These are phyloP conservation scores for Sorex maritimensis DNA, from an alignment of 2,797 vertebrate genomes.

Conservation along the genomic window DNA sequence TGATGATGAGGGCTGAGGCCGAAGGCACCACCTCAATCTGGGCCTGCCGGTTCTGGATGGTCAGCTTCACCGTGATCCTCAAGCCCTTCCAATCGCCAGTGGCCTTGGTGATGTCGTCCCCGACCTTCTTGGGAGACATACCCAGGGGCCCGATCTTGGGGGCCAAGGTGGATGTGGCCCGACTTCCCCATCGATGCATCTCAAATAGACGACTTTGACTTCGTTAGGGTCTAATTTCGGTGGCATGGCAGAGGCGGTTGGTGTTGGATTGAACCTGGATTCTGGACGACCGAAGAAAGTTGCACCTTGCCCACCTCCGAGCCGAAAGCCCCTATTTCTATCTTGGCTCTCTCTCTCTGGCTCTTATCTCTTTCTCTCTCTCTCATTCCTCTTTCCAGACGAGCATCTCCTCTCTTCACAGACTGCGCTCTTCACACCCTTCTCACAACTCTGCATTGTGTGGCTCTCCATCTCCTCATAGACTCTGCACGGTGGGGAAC, in stretches of 20 bases:
- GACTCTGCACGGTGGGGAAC: no score
- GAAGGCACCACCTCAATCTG: conserved; percentile 98
- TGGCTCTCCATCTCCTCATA: no score
- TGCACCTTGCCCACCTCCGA: conserved; percentile 92
- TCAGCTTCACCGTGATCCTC: conserved; percentile 97
- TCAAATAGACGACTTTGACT: conserved; percentile 96
- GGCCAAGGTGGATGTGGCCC: conserved; percentile 97
- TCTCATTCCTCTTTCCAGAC: no score
- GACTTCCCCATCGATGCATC: conserved; percentile 98
- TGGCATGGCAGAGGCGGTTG: conserved; percentile 94
- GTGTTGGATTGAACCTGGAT: conserved; percentile 97
- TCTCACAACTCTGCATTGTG: no score
- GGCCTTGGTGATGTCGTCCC: conserved; percentile 99
- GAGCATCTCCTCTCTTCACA: no score
- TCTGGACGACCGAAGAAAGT: conserved; percentile 94
- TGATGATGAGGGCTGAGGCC: conserved; percentile 98
- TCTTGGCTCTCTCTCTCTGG: no score
- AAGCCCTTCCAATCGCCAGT: conserved; percentile 99
- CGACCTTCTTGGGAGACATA: conserved; percentile 99
- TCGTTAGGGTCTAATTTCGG: conserved; percentile 98
- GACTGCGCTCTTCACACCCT: no score
- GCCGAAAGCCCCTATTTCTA: conserved; percentile 74
- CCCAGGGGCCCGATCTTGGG: conserved; percentile 98
- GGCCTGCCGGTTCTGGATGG: conserved; percentile 99
- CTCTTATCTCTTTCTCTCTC: no score